Conservation (phyloP, 2,113 vertebrate species). For the Micromys minutus region DNA sequence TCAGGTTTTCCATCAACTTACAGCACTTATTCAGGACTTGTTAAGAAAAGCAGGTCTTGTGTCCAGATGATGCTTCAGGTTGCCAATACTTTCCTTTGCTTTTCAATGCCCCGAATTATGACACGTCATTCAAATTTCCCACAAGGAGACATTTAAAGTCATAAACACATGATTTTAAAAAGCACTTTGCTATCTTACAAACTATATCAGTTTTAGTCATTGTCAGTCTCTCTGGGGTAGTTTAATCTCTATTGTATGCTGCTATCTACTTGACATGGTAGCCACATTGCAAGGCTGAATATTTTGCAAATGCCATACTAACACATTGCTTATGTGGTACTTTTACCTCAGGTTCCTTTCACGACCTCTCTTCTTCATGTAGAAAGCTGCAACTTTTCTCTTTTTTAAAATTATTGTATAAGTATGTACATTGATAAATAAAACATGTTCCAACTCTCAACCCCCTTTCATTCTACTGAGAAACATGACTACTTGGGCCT, state of each 20-base stretch:
- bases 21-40: neutral
- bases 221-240: neutral
- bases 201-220: neutral
- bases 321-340: neutral
- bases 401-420: neutral
- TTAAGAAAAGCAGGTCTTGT: neutral
- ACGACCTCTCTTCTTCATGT: neutral
- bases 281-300: neutral
- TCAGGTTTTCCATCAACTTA: neutral
- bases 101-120: neutral
- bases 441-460: neutral
- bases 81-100: neutral
- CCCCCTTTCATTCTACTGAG: neutral
- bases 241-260: neutral
- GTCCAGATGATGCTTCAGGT: constrained; percentile 35
- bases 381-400: neutral
- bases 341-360: neutral
- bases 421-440: neutral
- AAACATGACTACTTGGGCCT: neutral
- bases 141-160: neutral
- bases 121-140: neutral
- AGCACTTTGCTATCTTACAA: constrained; percentile 11
- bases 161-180: neutral
- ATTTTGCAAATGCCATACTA: neutral
- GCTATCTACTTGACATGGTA: neutral